Conservation (phyloP, 2,888 invertebrate genomes). For the Electrophaes corylata region DNA sequence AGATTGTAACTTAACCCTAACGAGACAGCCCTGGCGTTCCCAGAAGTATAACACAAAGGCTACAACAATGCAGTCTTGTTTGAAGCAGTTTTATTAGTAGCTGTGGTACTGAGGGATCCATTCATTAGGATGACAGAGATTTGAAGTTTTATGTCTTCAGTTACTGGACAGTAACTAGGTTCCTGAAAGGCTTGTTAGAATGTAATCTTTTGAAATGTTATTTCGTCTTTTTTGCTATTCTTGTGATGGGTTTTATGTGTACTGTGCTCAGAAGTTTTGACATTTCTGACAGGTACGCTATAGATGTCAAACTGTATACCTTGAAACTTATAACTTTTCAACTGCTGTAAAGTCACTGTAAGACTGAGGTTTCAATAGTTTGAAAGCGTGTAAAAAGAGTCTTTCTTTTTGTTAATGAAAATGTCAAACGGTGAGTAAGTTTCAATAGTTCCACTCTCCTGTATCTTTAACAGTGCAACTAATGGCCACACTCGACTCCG, state of each 20-base stretch:
- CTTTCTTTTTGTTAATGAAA: no score
- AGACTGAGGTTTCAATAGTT: no score
- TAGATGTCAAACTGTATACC: no score
- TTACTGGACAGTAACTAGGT: neutral
- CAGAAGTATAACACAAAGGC: slow-evolving; percentile 43
- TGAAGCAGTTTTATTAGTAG: slow-evolving; percentile 39
- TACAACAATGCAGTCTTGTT: slow-evolving; percentile 58
- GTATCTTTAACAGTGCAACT: slow-evolving; percentile 1
- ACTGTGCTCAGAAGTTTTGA: no score
- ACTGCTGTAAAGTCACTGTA: no score
- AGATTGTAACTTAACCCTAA: slow-evolving; percentile 24
- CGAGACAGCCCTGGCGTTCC: slow-evolving; percentile 49
- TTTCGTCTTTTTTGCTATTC: no score
- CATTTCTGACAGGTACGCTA: neutral
- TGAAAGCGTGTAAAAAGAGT: no score
- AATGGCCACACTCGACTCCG: slow-evolving; percentile 10
- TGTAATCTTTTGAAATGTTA: neutral
- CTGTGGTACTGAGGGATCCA: slow-evolving; percentile 12
- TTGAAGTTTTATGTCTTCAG: slow-evolving; percentile 14
- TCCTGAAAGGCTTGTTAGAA: neutral
- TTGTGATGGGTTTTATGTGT: neutral
- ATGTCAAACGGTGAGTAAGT: no score
- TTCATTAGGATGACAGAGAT: slow-evolving; percentile 19
- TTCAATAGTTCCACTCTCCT: neutral
- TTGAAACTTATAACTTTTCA: no score